These are phyloP conservation scores for Rhynchonema sp. DNA, from an alignment of 2,888 invertebrate species.

Conservation along the genomic window DNA sequence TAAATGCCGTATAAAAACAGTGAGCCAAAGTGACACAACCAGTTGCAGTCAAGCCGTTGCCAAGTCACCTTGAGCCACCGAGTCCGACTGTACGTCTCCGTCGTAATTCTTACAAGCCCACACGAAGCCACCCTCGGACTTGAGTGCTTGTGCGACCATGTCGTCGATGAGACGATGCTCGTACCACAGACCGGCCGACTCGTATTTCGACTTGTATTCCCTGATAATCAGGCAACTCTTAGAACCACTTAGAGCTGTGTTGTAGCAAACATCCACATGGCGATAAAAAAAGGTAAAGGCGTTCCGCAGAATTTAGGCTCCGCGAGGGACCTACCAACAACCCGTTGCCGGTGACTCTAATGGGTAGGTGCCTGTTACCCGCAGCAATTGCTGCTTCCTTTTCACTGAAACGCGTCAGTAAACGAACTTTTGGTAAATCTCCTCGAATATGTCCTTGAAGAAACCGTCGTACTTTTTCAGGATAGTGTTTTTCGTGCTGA, in stretches of 20 bases:
- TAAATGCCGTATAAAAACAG: not conserved
- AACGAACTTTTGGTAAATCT: slow-evolving; percentile 52
- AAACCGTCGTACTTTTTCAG: slow-evolving; percentile 68
- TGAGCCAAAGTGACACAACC: not conserved
- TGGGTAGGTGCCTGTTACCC: no score
- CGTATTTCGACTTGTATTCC: slow-evolving; percentile 62
- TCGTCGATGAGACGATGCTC: slow-evolving; percentile 95
- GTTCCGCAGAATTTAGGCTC: no score
- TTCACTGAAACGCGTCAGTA: no score
- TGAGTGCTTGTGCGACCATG: slow-evolving; percentile 96
- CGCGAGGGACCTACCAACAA: no score
- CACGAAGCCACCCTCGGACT: slow-evolving; percentile 92
- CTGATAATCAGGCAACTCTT: slow-evolving; percentile 29
- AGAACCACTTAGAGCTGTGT: no score
- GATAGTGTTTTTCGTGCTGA: slow-evolving; percentile 77
- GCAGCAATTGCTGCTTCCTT: no score
- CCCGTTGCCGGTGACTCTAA: no score
- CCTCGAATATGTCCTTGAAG: slow-evolving; percentile 78
- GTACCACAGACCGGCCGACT: slow-evolving; percentile 77
- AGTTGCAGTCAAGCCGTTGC: slow-evolving; percentile 1
- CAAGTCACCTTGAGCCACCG: slow-evolving; percentile 87
- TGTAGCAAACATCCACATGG: no score
- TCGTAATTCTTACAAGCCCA: slow-evolving; percentile 99
- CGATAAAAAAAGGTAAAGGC: no score
- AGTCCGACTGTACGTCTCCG: slow-evolving; percentile 94